Conservation (phyloP, 2,888 invertebrate species). For the Sphinx pinastri region DNA sequence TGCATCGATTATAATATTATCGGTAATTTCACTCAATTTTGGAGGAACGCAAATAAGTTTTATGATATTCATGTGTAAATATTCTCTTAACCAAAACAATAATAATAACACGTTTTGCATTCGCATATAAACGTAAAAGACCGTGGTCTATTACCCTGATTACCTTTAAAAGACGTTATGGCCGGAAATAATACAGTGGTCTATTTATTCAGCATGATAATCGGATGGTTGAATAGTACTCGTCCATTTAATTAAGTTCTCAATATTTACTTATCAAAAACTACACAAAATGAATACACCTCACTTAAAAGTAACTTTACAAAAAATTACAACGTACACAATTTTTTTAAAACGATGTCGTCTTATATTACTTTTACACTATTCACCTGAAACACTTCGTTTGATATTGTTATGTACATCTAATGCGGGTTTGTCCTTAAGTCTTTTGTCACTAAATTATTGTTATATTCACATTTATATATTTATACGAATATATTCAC, state of each 20-base stretch:
- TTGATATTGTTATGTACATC: constrained; percentile 70
- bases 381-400: constrained; percentile 64
- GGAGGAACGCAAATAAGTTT: background rate
- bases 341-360: constrained; percentile 53
- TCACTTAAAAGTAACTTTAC: constrained; percentile 76
- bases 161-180: constrained; percentile 59
- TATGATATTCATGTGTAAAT: no score
- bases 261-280: constrained; percentile 82
- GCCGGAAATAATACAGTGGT: constrained; percentile 36
- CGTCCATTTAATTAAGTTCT: constrained; percentile 70
- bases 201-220: constrained; percentile 28
- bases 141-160: constrained; percentile 75
- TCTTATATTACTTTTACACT: constrained; percentile 44
- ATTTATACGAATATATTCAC: constrained; percentile 60
- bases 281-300: constrained; percentile 75
- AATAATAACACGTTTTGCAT: background rate
- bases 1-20: background rate
- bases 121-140: constrained; percentile 33
- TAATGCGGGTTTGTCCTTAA: constrained; percentile 59
- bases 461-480: constrained; percentile 74
- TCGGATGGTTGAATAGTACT: constrained; percentile 51
- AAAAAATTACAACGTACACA: constrained; percentile 74
- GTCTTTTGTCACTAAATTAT: constrained; percentile 75
- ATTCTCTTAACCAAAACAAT: background rate
- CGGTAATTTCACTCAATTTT: background rate